Conservation (phyloP, 2,113 vertebrate species). For the Pachycephala philippinensis region DNA sequence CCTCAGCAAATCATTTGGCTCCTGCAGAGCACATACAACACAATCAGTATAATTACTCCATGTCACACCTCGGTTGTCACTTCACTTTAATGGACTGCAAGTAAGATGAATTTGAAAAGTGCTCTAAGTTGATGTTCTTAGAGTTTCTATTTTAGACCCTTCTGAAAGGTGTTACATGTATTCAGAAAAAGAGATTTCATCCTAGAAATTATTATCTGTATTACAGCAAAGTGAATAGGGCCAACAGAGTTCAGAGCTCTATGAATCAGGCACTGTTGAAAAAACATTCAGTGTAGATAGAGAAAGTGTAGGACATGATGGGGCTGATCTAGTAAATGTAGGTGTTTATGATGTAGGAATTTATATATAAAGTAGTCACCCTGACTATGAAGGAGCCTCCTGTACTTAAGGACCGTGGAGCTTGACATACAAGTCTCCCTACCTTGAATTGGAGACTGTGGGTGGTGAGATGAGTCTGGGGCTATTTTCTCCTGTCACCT, state of each 20-base stretch:
- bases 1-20: conserved; percentile 28
- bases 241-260: neutral
- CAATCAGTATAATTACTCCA: conserved; percentile 53
- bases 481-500: neutral
- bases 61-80: conserved; percentile 45
- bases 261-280: neutral
- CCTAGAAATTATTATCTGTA: neutral
- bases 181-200: neutral
- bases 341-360: neutral
- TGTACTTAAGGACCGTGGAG: neutral
- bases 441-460: neutral
- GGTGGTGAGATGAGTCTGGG: neutral
- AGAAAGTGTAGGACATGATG: neutral
- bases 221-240: neutral
- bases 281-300: neutral
- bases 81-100: conserved; percentile 42
- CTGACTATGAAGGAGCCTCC: neutral
- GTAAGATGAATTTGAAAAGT: conserved; percentile 32
- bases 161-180: neutral
- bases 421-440: neutral
- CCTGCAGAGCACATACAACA: conserved; percentile 22
- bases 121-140: conserved; percentile 3
- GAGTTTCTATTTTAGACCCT: conserved; percentile 31
- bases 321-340: neutral
- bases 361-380: neutral